Evolutionary conservation across 2,888 invertebrate species (phyloP), one percentile per base, ranked within the genome.

Genomic region (Drosophila hawaiiensis): DNA sequence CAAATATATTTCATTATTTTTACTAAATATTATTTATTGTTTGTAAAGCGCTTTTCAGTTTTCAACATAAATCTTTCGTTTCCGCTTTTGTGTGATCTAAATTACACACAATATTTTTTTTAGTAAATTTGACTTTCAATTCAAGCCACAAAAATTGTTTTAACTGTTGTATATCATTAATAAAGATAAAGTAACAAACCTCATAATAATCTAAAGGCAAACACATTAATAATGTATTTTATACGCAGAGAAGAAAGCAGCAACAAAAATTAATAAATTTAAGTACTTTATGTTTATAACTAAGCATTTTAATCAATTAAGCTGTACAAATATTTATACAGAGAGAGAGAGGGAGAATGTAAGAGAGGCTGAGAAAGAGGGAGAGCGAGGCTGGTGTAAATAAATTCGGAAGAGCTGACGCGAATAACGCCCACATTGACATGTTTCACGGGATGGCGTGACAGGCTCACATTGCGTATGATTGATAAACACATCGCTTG

Each of bases 401-500:
- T 52, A 41, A 55, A 61, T 29, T 60, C 6, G 12, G 4, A 25
- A 54, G 49, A 68, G 55, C 54, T 50, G 68, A 29, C 25, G 29
- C 25, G 39, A 29, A 63, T 68, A 76, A 77, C 87, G 82, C 82
- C 82, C 88, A 83, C 84, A 77, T 70, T 77, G 75, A 74, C 68
- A 78, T 78, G 71, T 85, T 80, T 68, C 65, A 58, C 22, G 81
- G 59, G 70, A 55, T 68, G 73, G 68, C 75, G 70, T 84, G 88
- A 84, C 88, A 68, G 85, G 77, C 65, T 71, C 74, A 84, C 83
- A 60, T 68, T 73, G 89, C 84, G 84, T 83, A 90, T 85, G 91
- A 90, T 90, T 90, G 91, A 85, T 85, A 90, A 90, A 86, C 78
- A 73, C 60, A 73, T 78, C 80, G 86, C 63, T 80, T 80, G 83